phyloP scores from a whole-genome alignment of 1,140 invertebrate genomes.

The Argopecten irradians region DNA sequence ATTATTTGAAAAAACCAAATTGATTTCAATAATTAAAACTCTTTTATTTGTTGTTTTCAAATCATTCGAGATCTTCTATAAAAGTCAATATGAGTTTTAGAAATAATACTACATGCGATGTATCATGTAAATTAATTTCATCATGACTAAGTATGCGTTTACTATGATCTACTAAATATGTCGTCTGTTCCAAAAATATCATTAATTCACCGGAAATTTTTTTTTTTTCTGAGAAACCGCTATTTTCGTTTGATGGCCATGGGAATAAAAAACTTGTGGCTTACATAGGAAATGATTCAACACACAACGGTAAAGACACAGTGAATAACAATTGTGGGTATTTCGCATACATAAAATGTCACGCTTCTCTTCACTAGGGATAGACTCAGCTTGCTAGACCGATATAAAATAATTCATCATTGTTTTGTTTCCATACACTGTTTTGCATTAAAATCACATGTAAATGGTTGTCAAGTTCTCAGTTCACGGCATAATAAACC shows the following conservation, averaged over 20 bases:
- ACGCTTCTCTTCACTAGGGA: neutral
- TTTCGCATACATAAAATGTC: neutral
- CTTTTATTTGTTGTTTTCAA: no score
- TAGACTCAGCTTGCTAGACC: neutral
- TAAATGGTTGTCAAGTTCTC: neutral
- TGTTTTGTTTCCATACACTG: neutral
- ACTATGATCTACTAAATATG: neutral
- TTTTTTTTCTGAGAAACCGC: neutral
- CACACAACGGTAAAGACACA: neutral
- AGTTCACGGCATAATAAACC: neutral
- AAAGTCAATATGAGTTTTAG: no score
- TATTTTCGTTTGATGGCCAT: neutral
- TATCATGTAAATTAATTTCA: no score
- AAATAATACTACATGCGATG: no score
- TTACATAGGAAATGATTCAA: neutral
- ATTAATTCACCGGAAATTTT: neutral
- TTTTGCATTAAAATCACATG: neutral
- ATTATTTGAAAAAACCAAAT: no score
- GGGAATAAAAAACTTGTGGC: neutral
- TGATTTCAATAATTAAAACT: no score
- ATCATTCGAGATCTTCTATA: no score
- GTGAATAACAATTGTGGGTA: neutral
- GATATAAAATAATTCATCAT: neutral
- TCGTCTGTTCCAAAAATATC: neutral
- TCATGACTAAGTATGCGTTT: no score